phyloP scores from a whole-genome alignment of 92 coral and sea anemone genomes.

The Micromussa lordhowensis region DNA sequence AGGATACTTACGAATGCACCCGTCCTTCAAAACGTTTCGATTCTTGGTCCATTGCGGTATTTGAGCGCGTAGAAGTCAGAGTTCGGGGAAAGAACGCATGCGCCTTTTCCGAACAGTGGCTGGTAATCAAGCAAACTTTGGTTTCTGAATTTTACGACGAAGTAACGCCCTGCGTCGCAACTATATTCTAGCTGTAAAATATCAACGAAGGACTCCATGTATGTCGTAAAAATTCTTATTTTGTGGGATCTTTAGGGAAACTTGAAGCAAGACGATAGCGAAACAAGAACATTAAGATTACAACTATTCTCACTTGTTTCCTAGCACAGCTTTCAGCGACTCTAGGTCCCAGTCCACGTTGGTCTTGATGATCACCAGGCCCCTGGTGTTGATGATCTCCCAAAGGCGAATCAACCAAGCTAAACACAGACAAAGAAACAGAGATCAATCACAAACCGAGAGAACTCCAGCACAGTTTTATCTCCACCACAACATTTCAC shows the following conservation, averaged over 20 bases:
- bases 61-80: too few species aligned
- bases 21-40: too few species aligned
- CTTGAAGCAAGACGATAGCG: neutral
- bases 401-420: conserved; percentile 76
- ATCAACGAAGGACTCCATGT: too few species aligned
- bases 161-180: too few species aligned
- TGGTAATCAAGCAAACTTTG: too few species aligned
- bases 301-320: conserved; percentile 43
- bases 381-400: conserved; percentile 51
- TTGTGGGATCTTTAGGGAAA: neutral
- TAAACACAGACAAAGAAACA: conserved; percentile 13
- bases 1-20: too few species aligned
- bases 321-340: conserved; percentile 46
- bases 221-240: neutral
- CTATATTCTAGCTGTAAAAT: too few species aligned
- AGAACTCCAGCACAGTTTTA: too few species aligned
- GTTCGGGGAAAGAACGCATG: too few species aligned
- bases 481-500: neutral
- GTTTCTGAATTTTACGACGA: too few species aligned
- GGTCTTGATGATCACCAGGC: conserved; percentile 41
- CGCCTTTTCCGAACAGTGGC: too few species aligned
- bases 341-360: conserved; percentile 39
- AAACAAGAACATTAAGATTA: neutral
- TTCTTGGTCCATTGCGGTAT: too few species aligned
- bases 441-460: neutral